Evolutionary conservation across 2,797 vertebrate genomes (phyloP).

Genomic region (Leptatherina wallacei): DNA sequence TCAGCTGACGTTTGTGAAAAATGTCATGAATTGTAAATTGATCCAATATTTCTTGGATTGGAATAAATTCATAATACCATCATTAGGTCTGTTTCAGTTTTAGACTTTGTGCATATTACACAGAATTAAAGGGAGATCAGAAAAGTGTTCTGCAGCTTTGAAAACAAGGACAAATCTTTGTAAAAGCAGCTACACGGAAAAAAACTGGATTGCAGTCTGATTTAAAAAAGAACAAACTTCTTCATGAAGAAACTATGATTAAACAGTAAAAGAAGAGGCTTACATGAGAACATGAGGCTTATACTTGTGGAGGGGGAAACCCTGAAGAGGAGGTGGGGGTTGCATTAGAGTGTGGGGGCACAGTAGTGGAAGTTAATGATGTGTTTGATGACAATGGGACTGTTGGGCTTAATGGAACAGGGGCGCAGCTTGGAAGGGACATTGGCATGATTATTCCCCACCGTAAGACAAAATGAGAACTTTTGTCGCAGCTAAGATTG

Average conservation of each 20-base stretch:
- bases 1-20: background rate
- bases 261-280: background rate
- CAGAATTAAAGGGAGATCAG: constrained; percentile 1
- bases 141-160: background rate
- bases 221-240: background rate
- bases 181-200: background rate
- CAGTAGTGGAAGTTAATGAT: constrained; percentile 63
- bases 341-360: constrained; percentile 3
- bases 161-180: background rate
- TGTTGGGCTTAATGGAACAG: constrained; percentile 58
- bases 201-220: background rate
- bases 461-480: constrained; percentile 46
- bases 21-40: background rate
- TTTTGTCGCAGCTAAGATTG: constrained; percentile 47
- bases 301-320: constrained; percentile 19
- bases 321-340: constrained; percentile 16
- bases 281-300: background rate
- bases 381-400: constrained; percentile 53
- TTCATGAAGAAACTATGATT: background rate
- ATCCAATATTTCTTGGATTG: no score
- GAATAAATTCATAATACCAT: background rate
- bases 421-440: constrained; percentile 38
- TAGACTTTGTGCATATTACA: background rate
- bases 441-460: constrained; percentile 49
- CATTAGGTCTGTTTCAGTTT: constrained; percentile 6